phyloP scores from a whole-genome alignment of 2,113 vertebrate genomes.

The Solenodon paradoxus region DNA sequence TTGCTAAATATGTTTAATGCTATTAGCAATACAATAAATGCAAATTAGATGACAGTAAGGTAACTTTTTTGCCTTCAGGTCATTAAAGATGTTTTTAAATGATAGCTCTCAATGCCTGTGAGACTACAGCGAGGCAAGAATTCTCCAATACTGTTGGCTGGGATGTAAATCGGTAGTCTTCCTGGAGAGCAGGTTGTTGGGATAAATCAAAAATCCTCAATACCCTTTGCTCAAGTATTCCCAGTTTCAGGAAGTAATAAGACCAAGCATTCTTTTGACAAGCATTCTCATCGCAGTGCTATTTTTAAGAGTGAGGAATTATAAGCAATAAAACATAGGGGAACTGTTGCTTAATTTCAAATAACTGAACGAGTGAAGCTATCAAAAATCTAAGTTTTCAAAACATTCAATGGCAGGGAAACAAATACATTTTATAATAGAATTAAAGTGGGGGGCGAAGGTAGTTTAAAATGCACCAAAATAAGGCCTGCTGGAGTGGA shows the following conservation, averaged over 20 bases:
- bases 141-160: too few species aligned
- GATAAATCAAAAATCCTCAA: background rate
- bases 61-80: background rate
- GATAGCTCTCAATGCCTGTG: background rate
- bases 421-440: background rate
- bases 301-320: background rate
- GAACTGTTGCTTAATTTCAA: background rate
- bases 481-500: too few species aligned
- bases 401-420: background rate
- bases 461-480: background rate
- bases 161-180: background rate
- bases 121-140: background rate
- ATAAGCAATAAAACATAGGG: background rate
- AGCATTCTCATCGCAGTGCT: background rate
- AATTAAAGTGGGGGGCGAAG: background rate
- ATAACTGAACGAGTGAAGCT: background rate
- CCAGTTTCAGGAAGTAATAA: background rate
- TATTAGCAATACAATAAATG: background rate
- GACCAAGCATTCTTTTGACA: background rate
- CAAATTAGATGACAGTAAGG: background rate
- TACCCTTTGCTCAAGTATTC: background rate
- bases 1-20: background rate
- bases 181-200: background rate
- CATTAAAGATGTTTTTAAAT: background rate
- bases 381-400: background rate